Evolutionary conservation across 2,888 invertebrate species (phyloP).

Genomic region (Machimus rusticus): DNA sequence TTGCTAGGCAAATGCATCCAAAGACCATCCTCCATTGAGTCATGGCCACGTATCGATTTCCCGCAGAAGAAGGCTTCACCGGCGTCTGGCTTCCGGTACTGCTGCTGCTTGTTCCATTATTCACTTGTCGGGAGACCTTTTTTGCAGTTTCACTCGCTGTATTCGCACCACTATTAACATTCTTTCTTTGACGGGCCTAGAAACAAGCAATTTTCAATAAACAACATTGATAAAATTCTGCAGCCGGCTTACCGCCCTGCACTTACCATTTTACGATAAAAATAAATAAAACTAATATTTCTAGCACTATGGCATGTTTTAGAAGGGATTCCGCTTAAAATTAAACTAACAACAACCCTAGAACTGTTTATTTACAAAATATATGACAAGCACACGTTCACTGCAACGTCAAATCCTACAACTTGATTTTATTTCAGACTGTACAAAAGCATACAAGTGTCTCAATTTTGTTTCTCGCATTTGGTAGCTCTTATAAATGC

Average conservation of each 20-base stretch:
- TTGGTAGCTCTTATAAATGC: neutral
- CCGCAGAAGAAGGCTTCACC: neutral
- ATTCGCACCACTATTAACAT: neutral
- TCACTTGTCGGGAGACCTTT: neutral
- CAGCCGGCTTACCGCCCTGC: neutral
- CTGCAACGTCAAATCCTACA: neutral
- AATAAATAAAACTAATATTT: neutral
- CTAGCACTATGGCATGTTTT: neutral
- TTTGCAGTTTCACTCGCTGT: neutral
- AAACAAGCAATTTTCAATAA: neutral
- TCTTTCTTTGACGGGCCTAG: slow-evolving; percentile 45
- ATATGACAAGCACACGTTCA: neutral
- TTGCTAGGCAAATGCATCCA: slow-evolving; percentile 69
- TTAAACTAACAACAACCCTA: neutral
- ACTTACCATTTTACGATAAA: neutral
- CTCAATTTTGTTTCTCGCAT: neutral
- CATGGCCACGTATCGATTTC: slow-evolving; percentile 51
- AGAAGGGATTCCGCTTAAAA: neutral
- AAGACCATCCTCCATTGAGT: slow-evolving; percentile 69
- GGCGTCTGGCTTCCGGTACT: slow-evolving; percentile 61
- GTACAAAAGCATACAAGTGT: neutral
- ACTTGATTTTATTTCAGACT: neutral
- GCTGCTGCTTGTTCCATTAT: slow-evolving; percentile 57
- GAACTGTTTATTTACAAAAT: slow-evolving; percentile 2
- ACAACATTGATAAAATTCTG: neutral